Base-by-base conservation (phyloP, 2,888 invertebrate genomes). In the Aromia moschata region DNA sequence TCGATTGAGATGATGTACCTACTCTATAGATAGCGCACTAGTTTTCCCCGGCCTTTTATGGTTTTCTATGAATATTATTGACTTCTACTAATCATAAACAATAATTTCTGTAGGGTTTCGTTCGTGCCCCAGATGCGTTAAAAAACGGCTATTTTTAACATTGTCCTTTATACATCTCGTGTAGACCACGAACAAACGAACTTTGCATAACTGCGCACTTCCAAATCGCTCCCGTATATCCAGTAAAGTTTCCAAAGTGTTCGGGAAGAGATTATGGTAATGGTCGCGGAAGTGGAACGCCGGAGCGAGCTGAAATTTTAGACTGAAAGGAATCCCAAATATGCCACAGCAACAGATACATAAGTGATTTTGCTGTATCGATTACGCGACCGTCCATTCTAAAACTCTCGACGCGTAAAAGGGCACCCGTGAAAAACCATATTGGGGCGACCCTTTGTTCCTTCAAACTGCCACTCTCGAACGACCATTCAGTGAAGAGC, bases 361-460 rank as follows among this genome's bases (percentile, higher is more conserved):
- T 30, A 44, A 30, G 44, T 45, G 44, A 45, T 45, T 25, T 25
- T 12, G 44, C 44, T 45, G 31, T 45, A 45, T 45, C 44, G 44
- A 45, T 25, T 45, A 25, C 44, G 14, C 3, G 30, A 30, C 44
- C 15, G 30, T 30, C 44, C 31, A 25, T 45, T 45, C 44, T 15
- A n/a, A 12, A 3, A 45, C 31, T 31, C 44, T 30, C 31, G 11
- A 14, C 15, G 31, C 25, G 25, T 1, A 15, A 30, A 7, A 45
- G 15, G 30, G 15, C 10, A 15, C 15, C 5, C 5, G 40, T 40
- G n/a, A 10, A 18, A 40, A 40, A 40, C 40, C 40, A n/a, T 40
- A 17, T 15, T 18, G 11, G n/a, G 17, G 40, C 9, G 17, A 15
- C 15, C 30, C 44, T 45, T 45, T 45, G 44, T 45, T 45, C 15